phyloP scores from a whole-genome alignment of 1,140 invertebrate genomes.

The Paralvinella palmiformis region DNA sequence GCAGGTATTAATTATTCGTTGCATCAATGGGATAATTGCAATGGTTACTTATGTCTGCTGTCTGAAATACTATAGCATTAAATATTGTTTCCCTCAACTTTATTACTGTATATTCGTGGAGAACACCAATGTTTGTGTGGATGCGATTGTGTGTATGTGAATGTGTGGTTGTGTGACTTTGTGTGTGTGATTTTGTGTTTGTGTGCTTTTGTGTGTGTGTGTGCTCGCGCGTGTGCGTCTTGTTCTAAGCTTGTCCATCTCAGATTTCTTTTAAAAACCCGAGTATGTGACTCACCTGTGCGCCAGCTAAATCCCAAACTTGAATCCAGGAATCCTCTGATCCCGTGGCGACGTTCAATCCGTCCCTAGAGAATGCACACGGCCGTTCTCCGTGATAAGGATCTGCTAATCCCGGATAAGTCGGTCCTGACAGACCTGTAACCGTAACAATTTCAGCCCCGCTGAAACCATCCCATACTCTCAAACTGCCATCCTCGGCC shows the following conservation, averaged over 20 bases:
- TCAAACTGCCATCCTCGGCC: conserved; percentile 36
- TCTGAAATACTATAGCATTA: no score
- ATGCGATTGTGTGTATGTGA: not conserved
- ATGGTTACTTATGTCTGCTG: no score
- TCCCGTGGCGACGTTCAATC: not conserved
- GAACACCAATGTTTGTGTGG: not conserved
- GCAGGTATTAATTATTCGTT: no score
- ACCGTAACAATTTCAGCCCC: conserved; percentile 6
- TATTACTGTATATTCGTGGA: no score
- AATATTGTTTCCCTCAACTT: no score
- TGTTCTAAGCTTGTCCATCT: not conserved
- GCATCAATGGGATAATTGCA: no score
- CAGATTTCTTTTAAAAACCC: not conserved
- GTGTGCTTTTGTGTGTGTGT: not conserved
- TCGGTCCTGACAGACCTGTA: conserved; percentile 7
- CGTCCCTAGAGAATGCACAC: not conserved
- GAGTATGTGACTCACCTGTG: conserved; percentile 4
- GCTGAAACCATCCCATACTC: conserved; percentile 29
- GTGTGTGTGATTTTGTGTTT: not conserved
- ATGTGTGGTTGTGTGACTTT: not conserved
- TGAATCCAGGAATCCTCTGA: conserved; percentile 9
- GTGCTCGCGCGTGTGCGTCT: not conserved
- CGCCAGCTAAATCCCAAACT: conserved; percentile 8
- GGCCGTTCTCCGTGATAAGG: conserved; percentile 11
- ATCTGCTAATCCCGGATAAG: conserved; percentile 2